phyloP scores from a whole-genome alignment of 2,888 invertebrate species.

The Dorcus hopei region DNA sequence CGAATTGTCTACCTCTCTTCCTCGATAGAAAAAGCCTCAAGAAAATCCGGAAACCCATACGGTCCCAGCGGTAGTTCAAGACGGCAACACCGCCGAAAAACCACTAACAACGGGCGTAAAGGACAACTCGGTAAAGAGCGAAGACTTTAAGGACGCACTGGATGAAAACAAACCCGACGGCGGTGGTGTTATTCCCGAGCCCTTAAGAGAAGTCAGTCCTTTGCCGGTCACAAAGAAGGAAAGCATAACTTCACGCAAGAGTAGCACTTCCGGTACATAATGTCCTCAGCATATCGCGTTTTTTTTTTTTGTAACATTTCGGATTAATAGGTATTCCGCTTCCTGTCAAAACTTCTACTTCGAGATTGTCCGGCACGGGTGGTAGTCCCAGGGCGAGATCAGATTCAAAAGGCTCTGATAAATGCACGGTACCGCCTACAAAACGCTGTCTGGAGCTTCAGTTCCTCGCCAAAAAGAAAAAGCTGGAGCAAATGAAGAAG shows the following conservation, averaged over 20 bases:
- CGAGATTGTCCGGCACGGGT: slow-evolving; percentile 8
- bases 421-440: slow-evolving; percentile 6
- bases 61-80: neutral
- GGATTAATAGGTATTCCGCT: slow-evolving; percentile 13
- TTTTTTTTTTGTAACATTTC: neutral
- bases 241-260: slow-evolving; percentile 10
- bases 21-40: slow-evolving; percentile 1
- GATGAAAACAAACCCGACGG: slow-evolving; percentile 4
- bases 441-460: slow-evolving; percentile 37
- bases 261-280: slow-evolving; percentile 11
- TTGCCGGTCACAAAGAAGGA: slow-evolving; percentile 9
- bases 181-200: too few relatives aligned
- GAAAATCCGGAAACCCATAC: too few relatives aligned
- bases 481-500: slow-evolving; percentile 36
- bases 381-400: slow-evolving; percentile 1
- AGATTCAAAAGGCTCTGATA: slow-evolving; percentile 5
- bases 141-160: slow-evolving; percentile 13
- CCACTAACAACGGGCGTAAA: neutral
- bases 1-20: neutral
- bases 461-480: slow-evolving; percentile 42
- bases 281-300: neutral
- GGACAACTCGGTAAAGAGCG: slow-evolving; percentile 14
- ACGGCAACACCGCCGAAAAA: neutral
- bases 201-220: too few relatives aligned
- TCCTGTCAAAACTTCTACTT: slow-evolving; percentile 9